Evolutionary conservation across 1,140 invertebrate genomes (phyloP).

Genomic region (Orchestia grillus): DNA sequence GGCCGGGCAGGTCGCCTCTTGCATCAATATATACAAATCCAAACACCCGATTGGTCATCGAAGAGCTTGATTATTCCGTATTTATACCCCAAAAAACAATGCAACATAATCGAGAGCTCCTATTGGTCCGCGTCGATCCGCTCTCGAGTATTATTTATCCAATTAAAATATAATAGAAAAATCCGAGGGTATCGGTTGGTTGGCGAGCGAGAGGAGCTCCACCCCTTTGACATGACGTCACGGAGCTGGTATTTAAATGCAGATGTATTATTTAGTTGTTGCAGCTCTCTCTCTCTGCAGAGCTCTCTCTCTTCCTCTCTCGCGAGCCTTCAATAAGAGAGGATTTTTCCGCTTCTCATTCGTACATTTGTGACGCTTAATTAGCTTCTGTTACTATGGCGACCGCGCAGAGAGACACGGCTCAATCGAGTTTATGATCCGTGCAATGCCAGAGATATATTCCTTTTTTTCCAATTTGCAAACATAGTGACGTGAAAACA

Average conservation of each 20-base stretch:
- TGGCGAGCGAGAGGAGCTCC: conserved; percentile 2
- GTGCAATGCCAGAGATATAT: not conserved
- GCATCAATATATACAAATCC: conserved; percentile 49
- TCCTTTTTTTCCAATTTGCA: not conserved
- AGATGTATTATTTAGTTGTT: conserved; percentile 54
- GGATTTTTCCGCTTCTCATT: conserved; percentile 45
- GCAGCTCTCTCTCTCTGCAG: conserved; percentile 14
- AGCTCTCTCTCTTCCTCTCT: conserved; percentile 18
- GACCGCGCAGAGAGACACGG: not conserved
- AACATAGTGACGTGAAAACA: not conserved
- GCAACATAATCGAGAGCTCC: conserved; percentile 31
- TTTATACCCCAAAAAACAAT: conserved; percentile 50
- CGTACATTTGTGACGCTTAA: conserved; percentile 21
- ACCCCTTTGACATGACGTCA: conserved; percentile 9
- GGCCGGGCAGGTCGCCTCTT: not conserved
- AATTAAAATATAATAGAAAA: conserved; percentile 57
- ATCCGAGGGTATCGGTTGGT: conserved; percentile 48
- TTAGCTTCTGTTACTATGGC: conserved; percentile 45
- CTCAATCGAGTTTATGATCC: conserved; percentile 36
- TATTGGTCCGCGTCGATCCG: not conserved
- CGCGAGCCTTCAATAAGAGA: not conserved
- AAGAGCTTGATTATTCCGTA: conserved; percentile 31
- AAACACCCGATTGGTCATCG: not conserved
- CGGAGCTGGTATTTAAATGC: conserved; percentile 42
- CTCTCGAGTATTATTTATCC: conserved; percentile 55